phyloP scores from a whole-genome alignment of 2,113 vertebrate species.

The Peromyscus maniculatus region DNA sequence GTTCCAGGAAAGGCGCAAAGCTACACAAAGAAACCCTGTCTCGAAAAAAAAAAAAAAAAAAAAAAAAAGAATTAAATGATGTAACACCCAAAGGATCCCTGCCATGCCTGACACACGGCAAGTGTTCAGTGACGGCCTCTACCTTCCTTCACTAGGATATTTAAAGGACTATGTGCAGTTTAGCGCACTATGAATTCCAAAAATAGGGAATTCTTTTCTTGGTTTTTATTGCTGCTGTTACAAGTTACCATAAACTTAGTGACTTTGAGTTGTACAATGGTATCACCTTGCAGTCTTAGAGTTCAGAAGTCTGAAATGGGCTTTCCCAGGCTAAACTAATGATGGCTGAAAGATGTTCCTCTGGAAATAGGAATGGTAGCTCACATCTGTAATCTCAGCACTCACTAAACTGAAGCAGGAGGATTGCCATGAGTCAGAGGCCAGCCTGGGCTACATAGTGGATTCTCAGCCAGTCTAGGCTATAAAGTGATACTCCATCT shows the following conservation, averaged over 20 bases:
- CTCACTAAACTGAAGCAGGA: background rate
- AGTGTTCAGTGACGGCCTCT: background rate
- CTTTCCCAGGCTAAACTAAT: background rate
- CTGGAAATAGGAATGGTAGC: background rate
- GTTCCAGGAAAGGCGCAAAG: too few relatives aligned
- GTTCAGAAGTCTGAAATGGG: background rate
- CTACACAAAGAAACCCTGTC: too few relatives aligned
- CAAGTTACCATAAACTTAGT: background rate
- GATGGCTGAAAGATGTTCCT: background rate
- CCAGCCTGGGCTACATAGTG: background rate
- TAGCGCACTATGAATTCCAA: slow-evolving; percentile 28
- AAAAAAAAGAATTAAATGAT: too few relatives aligned
- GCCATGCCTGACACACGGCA: background rate
- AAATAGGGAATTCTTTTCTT: background rate
- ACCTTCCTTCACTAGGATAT: background rate
- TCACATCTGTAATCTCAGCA: background rate
- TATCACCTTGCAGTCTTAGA: background rate
- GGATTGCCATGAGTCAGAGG: background rate
- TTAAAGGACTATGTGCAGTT: background rate
- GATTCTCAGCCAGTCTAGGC: background rate
- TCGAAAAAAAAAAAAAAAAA: too few relatives aligned
- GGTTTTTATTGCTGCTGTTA: background rate
- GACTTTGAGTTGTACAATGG: background rate
- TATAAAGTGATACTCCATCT: background rate
- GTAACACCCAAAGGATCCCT: background rate